Evolutionary conservation across 2,888 invertebrate genomes (phyloP).

Genomic region (Melinaea marsaeus): DNA sequence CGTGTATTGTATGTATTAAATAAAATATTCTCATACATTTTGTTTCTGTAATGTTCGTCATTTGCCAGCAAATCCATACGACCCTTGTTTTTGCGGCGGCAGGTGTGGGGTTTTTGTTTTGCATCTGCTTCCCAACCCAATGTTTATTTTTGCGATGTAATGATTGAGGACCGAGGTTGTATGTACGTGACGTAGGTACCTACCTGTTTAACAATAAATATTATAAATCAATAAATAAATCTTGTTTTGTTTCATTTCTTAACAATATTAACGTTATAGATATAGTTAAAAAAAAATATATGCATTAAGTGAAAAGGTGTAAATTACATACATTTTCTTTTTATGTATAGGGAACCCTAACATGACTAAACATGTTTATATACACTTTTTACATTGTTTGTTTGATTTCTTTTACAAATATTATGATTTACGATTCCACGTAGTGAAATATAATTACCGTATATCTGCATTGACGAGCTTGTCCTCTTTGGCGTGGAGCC

Average conservation of each 20-base stretch:
- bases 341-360: not conserved
- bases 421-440: not conserved
- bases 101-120: conserved; percentile 43
- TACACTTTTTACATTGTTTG: not conserved
- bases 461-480: conserved; percentile 2
- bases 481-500: conserved; percentile 18
- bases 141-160: conserved; percentile 6
- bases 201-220: not conserved
- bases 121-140: conserved; percentile 38
- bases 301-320: not conserved
- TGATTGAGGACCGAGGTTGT: conserved; percentile 2
- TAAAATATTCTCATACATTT: not conserved
- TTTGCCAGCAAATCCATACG: conserved; percentile 1
- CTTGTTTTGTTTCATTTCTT: too few relatives aligned
- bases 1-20: not conserved
- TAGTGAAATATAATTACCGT: not conserved
- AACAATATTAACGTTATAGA: too few relatives aligned
- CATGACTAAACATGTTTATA: not conserved
- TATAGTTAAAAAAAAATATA: not conserved
- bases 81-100: conserved; percentile 33
- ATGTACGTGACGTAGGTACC: not conserved
- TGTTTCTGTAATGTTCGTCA: not conserved
- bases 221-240: too few relatives aligned
- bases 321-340: not conserved
- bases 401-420: not conserved